phyloP scores from a whole-genome alignment of 1,140 invertebrate species.

The Eurosta solidaginis region DNA sequence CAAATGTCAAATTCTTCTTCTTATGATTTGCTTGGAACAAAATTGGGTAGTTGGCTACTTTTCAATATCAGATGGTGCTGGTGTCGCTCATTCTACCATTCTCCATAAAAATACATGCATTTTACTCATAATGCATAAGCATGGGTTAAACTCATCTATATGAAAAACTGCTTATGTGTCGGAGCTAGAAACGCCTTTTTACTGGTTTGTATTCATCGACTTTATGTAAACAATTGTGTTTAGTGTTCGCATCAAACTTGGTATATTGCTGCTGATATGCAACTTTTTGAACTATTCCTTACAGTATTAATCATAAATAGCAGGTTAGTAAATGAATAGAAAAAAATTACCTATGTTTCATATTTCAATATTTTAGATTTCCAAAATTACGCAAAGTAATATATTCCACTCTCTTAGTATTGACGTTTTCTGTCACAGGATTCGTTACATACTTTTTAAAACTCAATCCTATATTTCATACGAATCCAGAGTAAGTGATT shows the following conservation, averaged over 20 bases:
- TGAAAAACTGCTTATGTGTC: no score
- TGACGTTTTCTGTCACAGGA: conserved; percentile 59
- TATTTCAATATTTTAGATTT: conserved; percentile 43
- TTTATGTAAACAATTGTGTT: conserved; percentile 47
- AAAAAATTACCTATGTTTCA: background rate
- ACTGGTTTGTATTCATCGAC: conserved; percentile 37
- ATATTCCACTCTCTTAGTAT: conserved; percentile 41
- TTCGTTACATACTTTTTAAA: conserved; percentile 59
- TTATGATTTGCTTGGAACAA: no score
- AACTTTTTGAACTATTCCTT: conserved; percentile 68
- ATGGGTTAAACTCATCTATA: no score
- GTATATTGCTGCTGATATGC: conserved; percentile 76
- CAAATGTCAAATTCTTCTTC: no score
- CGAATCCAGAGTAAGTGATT: conserved; percentile 61
- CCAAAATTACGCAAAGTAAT: conserved; percentile 46
- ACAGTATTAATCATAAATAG: conserved; percentile 63
- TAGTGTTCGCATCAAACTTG: conserved; percentile 74
- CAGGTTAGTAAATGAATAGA: conserved; percentile 36
- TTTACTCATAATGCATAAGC: no score
- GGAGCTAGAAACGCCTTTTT: no score
- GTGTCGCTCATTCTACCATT: no score
- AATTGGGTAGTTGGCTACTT: no score
- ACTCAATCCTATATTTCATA: conserved; percentile 60
- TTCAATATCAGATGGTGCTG: no score
- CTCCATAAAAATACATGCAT: no score